Base-by-base conservation (phyloP, 1,140 invertebrate genomes). In the Platyura marginata region DNA sequence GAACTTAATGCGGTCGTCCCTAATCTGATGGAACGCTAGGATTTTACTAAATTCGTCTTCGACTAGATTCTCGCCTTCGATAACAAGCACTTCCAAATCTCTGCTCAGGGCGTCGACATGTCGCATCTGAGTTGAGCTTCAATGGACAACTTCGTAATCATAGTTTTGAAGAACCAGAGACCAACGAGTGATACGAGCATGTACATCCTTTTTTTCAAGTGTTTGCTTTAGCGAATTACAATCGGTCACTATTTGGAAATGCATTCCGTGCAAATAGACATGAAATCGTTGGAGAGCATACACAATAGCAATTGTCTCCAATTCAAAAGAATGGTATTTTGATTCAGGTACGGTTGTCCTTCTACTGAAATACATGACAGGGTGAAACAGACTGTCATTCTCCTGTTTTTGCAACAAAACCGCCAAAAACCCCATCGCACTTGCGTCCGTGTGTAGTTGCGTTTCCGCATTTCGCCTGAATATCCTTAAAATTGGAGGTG, bases 91-190 rank as follows among this genome's bases (percentile, higher is more conserved):
- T n/a, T n/a, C n/a, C n/a, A n/a, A n/a, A n/a, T n/a, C n/a, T n/a
- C 25, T 6, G 34, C 61, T 65, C 1, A 67, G 40, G 0, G 59
- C 57, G 43, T 68, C 65, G 1, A 56, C 61, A 46, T 68, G 65
- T 41, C 51, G 52, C 56, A 68, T 61, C 13, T 46, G 35, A 0
- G n/a, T 47, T 20, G 61, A 61, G 5, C 45, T 21, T 41, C 63
- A 38, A 44, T 69, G 62, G 44, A 50, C 46, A 10, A 63, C 44
- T 22, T 44, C 41, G 22, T 57, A 67, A 21, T 58, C 49, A 44
- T 48, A 64, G 3, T 55, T 52, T 45, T 59, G 42, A 3, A 44
- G 11, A 6, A 8, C 25, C 13, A 29, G 13, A 29, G 13, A 8
- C 25, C 25, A 29, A 29, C 6, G 6, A 29, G 25, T 13, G 13